phyloP scores from a whole-genome alignment of 2,797 vertebrate genomes.

The Thalassophryne amazonica region DNA sequence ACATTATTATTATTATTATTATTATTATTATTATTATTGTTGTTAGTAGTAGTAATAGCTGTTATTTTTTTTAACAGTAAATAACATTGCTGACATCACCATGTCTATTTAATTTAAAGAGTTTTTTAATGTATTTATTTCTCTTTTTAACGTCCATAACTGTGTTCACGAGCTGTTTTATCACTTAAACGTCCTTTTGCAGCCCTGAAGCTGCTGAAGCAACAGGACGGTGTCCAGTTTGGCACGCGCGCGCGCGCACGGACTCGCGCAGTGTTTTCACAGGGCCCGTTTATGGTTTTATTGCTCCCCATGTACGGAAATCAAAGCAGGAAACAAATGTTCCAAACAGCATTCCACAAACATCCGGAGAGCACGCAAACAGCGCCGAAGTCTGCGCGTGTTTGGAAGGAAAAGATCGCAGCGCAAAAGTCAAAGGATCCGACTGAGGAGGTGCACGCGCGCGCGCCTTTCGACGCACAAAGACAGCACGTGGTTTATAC shows the following conservation, averaged over 20 bases:
- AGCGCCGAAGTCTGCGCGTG: conserved; percentile 13
- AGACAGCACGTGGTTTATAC: too few relatives aligned
- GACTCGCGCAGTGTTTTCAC: conserved; percentile 52
- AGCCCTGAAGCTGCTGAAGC: conserved; percentile 32
- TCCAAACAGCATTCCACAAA: conserved; percentile 66
- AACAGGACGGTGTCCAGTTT: conserved; percentile 41
- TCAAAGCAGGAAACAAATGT: conserved; percentile 76
- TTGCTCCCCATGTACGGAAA: conserved; percentile 73
- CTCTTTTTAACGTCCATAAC: not conserved
- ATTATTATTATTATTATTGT: too few relatives aligned
- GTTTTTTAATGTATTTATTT: not conserved
- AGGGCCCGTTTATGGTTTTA: conserved; percentile 71
- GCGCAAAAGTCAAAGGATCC: not conserved
- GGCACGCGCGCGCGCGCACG: conserved; percentile 12
- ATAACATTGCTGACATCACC: too few relatives aligned
- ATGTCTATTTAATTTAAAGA: not conserved
- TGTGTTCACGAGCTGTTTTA: conserved; percentile 9
- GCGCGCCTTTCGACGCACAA: too few relatives aligned
- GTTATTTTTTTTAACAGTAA: not conserved
- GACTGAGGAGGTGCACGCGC: too few relatives aligned
- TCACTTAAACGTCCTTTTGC: conserved; percentile 17
- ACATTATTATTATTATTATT: too few relatives aligned
- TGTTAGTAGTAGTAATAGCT: not conserved
- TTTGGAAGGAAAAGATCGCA: conserved; percentile 17
- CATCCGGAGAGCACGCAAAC: conserved; percentile 62